Evolutionary conservation across 37 sponge, comb jelly and placozoan species (phyloP).

Genomic region (Beroe forskalii): DNA sequence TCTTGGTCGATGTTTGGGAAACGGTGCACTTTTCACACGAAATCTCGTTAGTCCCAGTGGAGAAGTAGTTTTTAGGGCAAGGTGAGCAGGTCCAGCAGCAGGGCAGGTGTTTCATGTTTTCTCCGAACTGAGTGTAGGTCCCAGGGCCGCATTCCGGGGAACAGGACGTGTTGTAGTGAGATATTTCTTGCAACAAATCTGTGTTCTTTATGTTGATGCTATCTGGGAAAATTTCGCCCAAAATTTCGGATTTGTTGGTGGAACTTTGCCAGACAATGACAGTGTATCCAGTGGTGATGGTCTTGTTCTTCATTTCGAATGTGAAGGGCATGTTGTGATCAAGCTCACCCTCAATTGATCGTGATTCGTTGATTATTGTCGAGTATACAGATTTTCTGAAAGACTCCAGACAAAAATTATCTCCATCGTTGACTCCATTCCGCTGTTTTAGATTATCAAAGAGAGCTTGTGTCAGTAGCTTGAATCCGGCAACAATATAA

Average conservation of each 20-base stretch:
- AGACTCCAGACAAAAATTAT: not conserved
- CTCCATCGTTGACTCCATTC: not conserved
- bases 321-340: not conserved
- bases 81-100: constrained; percentile 31
- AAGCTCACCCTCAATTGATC: not conserved
- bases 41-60: not conserved
- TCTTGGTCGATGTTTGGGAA: not conserved
- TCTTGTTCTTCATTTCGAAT: not conserved
- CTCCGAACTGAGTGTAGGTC: not conserved
- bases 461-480: not conserved
- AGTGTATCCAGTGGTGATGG: not conserved
- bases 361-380: not conserved
- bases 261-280: not conserved
- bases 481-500: not conserved
- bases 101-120: not conserved
- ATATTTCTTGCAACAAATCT: not conserved
- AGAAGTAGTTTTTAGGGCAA: not conserved
- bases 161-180: not conserved
- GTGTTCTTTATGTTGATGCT: not conserved
- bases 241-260: not conserved
- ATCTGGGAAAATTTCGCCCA: not conserved
- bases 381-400: not conserved
- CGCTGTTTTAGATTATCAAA: not conserved
- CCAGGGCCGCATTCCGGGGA: not conserved
- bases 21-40: not conserved